These are phyloP conservation scores for Grantiella picta DNA, from an alignment of 2,113 vertebrate genomes.

Conservation along the genomic window DNA sequence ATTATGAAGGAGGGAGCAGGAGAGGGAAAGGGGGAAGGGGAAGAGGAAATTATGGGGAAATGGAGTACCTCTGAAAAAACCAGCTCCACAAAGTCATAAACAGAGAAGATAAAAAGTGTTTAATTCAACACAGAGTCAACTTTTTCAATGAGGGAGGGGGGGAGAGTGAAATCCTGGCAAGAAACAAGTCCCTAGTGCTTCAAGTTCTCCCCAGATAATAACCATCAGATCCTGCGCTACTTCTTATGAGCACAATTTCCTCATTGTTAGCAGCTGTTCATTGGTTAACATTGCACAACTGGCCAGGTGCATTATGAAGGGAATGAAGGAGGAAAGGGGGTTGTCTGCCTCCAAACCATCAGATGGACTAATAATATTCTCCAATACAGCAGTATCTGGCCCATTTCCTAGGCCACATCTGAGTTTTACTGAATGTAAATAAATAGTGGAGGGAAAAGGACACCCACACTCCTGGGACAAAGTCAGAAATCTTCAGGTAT, in stretches of 20 bases:
- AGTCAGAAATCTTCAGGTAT: not conserved
- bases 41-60: constrained; percentile 31
- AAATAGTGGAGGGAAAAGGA: constrained; percentile 11
- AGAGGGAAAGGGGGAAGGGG: not conserved
- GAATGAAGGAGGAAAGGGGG: constrained; percentile 23
- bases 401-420: not conserved
- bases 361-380: not conserved
- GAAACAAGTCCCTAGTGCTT: constrained; percentile 56
- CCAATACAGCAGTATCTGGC: constrained; percentile 27
- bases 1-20: not conserved
- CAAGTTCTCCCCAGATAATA: constrained; percentile 57
- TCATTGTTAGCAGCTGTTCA: constrained; percentile 79
- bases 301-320: constrained; percentile 65
- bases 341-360: constrained; percentile 46
- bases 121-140: constrained; percentile 56
- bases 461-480: not conserved
- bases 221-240: constrained; percentile 65
- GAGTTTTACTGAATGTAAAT: not conserved
- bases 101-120: constrained; percentile 45
- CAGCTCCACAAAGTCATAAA: constrained; percentile 18
- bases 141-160: not conserved
- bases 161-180: constrained; percentile 18
- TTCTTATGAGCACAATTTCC: constrained; percentile 72
- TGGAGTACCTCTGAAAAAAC: constrained; percentile 19
- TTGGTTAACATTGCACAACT: constrained; percentile 72